These are phyloP conservation scores for Limnephilus marmoratus DNA, from an alignment of 2,888 invertebrate genomes.

Conservation along the genomic window DNA sequence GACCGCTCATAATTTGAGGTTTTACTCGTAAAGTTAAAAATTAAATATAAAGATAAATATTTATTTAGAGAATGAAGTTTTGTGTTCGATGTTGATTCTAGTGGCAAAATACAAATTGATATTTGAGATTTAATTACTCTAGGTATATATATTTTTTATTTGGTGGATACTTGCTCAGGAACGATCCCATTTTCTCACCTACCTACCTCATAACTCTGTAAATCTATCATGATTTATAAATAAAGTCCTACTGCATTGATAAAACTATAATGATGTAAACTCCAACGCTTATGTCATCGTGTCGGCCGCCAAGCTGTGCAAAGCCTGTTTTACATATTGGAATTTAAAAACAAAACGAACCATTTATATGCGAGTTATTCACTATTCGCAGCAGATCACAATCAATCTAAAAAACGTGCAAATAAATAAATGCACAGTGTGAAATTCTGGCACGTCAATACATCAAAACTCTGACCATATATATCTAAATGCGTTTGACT, in stretches of 20 bases:
- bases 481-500: background rate
- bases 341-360: background rate
- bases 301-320: background rate
- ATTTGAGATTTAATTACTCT: too few species aligned
- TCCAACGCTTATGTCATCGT: background rate
- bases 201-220: background rate
- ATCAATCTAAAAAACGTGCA: background rate
- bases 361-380: conserved; percentile 2
- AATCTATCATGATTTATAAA: background rate
- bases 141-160: too few species aligned
- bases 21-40: too few species aligned
- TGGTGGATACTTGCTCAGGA: too few species aligned
- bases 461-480: background rate
- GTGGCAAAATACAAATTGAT: background rate
- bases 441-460: background rate
- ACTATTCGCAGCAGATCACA: background rate
- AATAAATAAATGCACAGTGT: background rate
- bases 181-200: background rate
- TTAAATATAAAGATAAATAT: too few species aligned
- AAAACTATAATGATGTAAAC: background rate
- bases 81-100: background rate
- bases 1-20: too few species aligned
- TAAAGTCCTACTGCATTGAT: background rate
- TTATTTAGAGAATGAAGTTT: background rate
- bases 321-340: background rate